Percentiles rank a stretch among this genome's conserved stretches.
Evolutionary conservation across 2,888 invertebrate genomes (phyloP).

Genomic region (Eudemis profundana): DNA sequence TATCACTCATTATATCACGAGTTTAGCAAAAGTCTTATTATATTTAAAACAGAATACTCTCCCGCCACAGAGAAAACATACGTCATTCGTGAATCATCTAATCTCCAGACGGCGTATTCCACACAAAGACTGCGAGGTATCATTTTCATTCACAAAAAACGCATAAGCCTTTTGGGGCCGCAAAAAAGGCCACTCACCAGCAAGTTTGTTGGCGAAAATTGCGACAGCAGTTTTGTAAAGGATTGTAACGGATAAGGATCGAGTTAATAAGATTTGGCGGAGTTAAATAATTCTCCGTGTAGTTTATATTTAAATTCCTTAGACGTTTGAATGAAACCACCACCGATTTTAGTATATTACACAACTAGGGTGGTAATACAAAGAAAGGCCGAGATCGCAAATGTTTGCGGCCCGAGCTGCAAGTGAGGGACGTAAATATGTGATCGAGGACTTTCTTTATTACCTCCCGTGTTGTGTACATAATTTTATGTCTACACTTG

Average conservation of each 20-base stretch:
- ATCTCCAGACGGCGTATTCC: constrained; percentile 57
- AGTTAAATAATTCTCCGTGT: neutral
- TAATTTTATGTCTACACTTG: too few species aligned
- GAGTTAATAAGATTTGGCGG: constrained; percentile 1
- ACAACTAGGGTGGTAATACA: too few species aligned
- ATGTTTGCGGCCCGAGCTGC: too few species aligned
- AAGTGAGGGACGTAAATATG: too few species aligned
- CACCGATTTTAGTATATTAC: too few species aligned
- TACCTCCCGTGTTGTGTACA: too few species aligned
- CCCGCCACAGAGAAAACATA: constrained; percentile 16
- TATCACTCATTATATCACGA: neutral
- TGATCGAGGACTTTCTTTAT: too few species aligned
- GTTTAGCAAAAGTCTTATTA: neutral
- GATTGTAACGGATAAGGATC: constrained; percentile 7
- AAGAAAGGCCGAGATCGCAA: too few species aligned
- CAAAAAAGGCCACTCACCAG: constrained; percentile 52
- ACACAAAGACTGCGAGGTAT: constrained; percentile 60
- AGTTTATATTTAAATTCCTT: too few species aligned
- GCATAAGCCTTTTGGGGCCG: constrained; percentile 58
- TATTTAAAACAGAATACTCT: constrained; percentile 29
- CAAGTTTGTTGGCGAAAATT: constrained; percentile 33
- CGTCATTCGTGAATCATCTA: constrained; percentile 66
- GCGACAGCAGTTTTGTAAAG: constrained; percentile 11
- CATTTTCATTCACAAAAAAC: constrained; percentile 65
- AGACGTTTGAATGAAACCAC: too few species aligned